Evolutionary conservation across 2,888 invertebrate species (phyloP), one percentile per base, ranked within the genome.

Genomic region (Subacronicta megacephala): DNA sequence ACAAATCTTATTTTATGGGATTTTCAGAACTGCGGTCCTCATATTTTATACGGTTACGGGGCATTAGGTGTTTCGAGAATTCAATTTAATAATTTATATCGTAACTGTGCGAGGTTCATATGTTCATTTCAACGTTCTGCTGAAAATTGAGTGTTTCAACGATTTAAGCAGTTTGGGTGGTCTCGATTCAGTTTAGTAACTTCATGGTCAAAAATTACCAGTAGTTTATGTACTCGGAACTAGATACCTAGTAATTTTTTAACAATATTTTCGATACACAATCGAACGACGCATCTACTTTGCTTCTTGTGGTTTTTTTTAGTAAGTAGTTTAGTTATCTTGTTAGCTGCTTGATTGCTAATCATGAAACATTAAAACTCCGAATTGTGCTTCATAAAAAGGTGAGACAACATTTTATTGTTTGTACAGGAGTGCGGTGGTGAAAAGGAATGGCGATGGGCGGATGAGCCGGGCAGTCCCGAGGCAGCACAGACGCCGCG

Each of bases 401-500:
- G n/a, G n/a, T n/a, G n/a, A n/a, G n/a, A n/a, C n/a, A n/a, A n/a
- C n/a, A n/a, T n/a, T n/a, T n/a, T n/a, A n/a, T n/a, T 26, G 4
- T 46, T 47, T 61, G 33, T 15, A 1, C 58, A 86, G 87, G 84
- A 85, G 13, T 73, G 71, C 15, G 77, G 76, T 10, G 74, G 74
- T 10, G 83, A 82, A 7, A 59, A 46, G 33, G 83, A 83, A 43
- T 90, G 90, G 90, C 83, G 84, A 16, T 93, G 92, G 92, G 87
- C 89, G 56, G 83, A n/a, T n/a, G n/a, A 84, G 41, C 90, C 91
- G 0, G 80, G 84, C 58, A 94, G 94, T 69, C 94, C 94, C 0
- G 90, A 90, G 78, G 88, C 75, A 7, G 94, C 90, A 38, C 92
- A 89, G 75, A 87, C 89, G 1, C 93, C 94, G 37, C 85, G 90